Evolutionary conservation across 2,797 vertebrate species (phyloP).

Genomic region (Myripristis murdjan): DNA sequence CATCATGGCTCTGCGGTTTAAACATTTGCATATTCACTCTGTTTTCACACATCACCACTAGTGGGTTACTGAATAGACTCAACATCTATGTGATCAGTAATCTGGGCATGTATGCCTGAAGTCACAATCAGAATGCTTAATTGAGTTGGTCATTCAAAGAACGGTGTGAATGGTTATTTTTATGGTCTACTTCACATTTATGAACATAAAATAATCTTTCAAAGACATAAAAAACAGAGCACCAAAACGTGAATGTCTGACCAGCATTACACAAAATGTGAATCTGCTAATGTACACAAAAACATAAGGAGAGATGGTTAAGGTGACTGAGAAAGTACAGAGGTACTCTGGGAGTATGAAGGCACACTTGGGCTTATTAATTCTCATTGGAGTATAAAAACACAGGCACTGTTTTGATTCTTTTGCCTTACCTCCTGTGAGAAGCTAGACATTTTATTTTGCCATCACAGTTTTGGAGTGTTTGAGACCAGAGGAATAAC

Average conservation of each 20-base stretch:
- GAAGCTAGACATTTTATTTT: too few species aligned
- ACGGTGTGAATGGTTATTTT: slow-evolving; percentile 39
- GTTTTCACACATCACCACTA: slow-evolving; percentile 40
- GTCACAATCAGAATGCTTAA: slow-evolving; percentile 30
- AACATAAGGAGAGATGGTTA: slow-evolving; percentile 1
- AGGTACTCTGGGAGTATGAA: background rate
- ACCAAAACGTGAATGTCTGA: too few species aligned
- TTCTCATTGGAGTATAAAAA: too few species aligned
- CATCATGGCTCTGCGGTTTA: slow-evolving; percentile 27
- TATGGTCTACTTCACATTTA: slow-evolving; percentile 26
- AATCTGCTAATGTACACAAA: slow-evolving; percentile 24
- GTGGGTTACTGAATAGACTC: slow-evolving; percentile 49
- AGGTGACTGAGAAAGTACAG: background rate
- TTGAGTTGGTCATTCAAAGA: slow-evolving; percentile 30
- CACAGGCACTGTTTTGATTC: too few species aligned
- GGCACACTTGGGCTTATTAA: background rate
- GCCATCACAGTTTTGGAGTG: too few species aligned
- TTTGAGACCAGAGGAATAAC: too few species aligned
- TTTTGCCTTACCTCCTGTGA: too few species aligned
- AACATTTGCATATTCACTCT: slow-evolving; percentile 54
- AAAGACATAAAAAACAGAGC: too few species aligned
- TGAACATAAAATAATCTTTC: slow-evolving; percentile 29
- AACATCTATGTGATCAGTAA: slow-evolving; percentile 27
- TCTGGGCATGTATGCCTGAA: slow-evolving; percentile 17
- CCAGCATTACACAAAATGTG: background rate